Percentiles rank a stretch among this genome's conserved stretches.
phyloP scores from a whole-genome alignment of 2,888 invertebrate genomes.

The Panorpa germanica region DNA sequence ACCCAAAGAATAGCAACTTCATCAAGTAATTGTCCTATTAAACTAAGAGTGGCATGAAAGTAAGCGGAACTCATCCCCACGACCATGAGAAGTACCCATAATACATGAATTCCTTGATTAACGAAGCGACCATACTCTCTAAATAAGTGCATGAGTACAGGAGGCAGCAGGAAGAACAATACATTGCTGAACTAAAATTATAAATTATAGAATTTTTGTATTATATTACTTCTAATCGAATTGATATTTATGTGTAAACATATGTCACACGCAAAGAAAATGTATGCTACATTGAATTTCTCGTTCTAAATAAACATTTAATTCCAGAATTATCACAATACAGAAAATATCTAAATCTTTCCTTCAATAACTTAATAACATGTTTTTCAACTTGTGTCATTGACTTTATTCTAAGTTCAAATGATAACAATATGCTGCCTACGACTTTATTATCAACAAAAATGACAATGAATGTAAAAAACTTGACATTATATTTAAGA shows the following conservation, averaged over 20 bases:
- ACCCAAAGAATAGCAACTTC: slow-evolving; percentile 71
- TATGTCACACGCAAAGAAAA: slow-evolving; percentile 5
- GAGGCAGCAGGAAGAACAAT: slow-evolving; percentile 57
- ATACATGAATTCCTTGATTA: slow-evolving; percentile 57
- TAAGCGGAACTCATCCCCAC: slow-evolving; percentile 68
- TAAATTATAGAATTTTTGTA: too few species aligned
- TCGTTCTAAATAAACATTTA: too few species aligned
- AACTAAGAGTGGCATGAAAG: slow-evolving; percentile 68
- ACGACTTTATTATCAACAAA: too few species aligned
- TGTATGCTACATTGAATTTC: slow-evolving; percentile 4
- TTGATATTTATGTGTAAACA: too few species aligned
- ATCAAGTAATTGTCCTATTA: slow-evolving; percentile 63
- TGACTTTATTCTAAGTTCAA: too few species aligned
- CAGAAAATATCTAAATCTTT: too few species aligned
- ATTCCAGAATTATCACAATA: too few species aligned
- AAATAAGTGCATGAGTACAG: slow-evolving; percentile 57
- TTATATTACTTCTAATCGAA: neutral
- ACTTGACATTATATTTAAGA: too few species aligned
- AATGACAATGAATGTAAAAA: too few species aligned
- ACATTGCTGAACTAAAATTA: slow-evolving; percentile 52
- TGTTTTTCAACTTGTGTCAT: too few species aligned
- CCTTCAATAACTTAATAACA: too few species aligned
- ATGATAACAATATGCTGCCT: too few species aligned
- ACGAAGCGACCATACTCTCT: slow-evolving; percentile 56
- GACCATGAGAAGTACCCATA: slow-evolving; percentile 62